phyloP scores from a whole-genome alignment of 2,888 invertebrate species.

The Stenoptilia bipunctidactyla region DNA sequence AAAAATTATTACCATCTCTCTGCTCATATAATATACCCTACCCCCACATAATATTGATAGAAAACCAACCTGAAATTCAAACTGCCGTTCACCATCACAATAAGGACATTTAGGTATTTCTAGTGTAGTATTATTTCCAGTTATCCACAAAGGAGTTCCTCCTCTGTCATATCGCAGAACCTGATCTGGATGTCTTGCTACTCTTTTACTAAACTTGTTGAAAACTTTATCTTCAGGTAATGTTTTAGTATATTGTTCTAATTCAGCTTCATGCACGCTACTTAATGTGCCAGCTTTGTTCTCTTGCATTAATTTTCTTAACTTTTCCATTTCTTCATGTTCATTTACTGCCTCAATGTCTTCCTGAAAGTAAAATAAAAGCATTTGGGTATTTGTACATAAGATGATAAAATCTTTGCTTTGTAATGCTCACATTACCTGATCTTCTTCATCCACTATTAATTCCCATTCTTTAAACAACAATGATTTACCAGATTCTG shows the following conservation, averaged over 20 bases:
- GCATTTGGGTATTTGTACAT: too few species aligned
- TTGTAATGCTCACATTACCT: slow-evolving; percentile 38
- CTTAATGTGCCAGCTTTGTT: slow-evolving; percentile 75
- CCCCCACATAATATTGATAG: too few species aligned
- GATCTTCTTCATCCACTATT: slow-evolving; percentile 61
- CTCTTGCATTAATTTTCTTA: slow-evolving; percentile 58
- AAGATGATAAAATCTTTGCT: too few species aligned
- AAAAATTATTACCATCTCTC: too few species aligned
- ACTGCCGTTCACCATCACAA: slow-evolving; percentile 83
- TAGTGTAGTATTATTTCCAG: slow-evolving; percentile 47
- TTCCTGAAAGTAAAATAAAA: slow-evolving; percentile 26
- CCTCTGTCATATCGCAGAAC: slow-evolving; percentile 83
- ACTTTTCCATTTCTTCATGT: slow-evolving; percentile 51
- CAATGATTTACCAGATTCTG: slow-evolving; percentile 39
- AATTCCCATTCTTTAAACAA: slow-evolving; percentile 77
- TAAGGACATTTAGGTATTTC: slow-evolving; percentile 79
- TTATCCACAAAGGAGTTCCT: slow-evolving; percentile 88
- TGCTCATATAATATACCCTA: too few species aligned
- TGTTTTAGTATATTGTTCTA: slow-evolving; percentile 74
- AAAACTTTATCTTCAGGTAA: slow-evolving; percentile 82
- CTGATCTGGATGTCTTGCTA: slow-evolving; percentile 83
- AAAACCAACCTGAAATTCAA: slow-evolving; percentile 94
- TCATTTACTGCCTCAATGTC: slow-evolving; percentile 56
- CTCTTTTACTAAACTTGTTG: slow-evolving; percentile 79
- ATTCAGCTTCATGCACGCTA: slow-evolving; percentile 75